phyloP scores from a whole-genome alignment of 1,140 invertebrate genomes.

The Chironomus tepperi region DNA sequence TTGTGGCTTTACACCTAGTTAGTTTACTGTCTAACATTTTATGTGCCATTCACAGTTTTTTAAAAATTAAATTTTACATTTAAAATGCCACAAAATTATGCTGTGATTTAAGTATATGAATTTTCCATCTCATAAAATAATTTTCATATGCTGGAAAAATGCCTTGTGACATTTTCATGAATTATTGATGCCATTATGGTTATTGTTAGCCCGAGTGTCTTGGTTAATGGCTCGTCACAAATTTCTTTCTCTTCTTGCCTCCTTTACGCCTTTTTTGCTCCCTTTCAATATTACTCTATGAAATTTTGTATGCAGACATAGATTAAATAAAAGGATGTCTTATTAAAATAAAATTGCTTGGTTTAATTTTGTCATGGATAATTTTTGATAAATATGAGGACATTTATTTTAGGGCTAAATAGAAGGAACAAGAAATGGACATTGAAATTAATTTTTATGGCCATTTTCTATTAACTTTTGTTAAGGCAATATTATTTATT shows the following conservation, averaged over 20 bases:
- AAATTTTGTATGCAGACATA: background rate
- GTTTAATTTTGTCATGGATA: too few relatives aligned
- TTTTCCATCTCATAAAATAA: constrained; percentile 1
- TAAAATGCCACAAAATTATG: background rate
- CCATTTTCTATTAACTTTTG: too few relatives aligned
- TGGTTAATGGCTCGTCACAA: constrained; percentile 1
- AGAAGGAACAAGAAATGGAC: too few relatives aligned
- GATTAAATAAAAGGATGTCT: background rate
- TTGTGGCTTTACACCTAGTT: background rate
- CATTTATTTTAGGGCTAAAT: too few relatives aligned
- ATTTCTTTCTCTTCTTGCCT: background rate
- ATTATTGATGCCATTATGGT: constrained; percentile 4
- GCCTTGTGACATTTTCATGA: background rate
- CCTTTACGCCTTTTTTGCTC: too few relatives aligned
- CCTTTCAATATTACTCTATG: background rate
- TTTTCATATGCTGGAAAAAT: background rate
- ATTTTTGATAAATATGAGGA: too few relatives aligned
- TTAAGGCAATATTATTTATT: too few relatives aligned
- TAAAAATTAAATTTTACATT: background rate
- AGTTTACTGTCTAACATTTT: background rate
- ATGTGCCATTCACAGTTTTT: background rate
- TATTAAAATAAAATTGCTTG: too few relatives aligned
- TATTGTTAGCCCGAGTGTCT: background rate
- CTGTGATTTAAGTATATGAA: background rate
- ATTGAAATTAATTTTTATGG: too few relatives aligned